Conservation (phyloP, 2,888 invertebrate genomes). For the Eumacrocentrus americanus region DNA sequence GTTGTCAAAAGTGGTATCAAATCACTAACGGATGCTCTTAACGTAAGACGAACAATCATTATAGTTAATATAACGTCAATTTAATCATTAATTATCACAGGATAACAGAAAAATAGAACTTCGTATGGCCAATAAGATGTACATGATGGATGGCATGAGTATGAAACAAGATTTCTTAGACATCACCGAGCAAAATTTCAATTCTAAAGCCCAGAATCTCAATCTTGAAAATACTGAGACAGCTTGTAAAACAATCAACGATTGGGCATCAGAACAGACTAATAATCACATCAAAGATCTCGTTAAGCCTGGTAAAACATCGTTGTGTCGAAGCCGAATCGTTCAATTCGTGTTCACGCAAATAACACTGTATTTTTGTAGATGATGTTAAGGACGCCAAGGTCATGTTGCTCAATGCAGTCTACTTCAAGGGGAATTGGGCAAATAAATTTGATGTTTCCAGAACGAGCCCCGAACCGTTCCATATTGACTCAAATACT, state of each 20-base stretch:
- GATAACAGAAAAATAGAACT: slow-evolving; percentile 64
- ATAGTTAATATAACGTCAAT: not conserved
- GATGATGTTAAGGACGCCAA: slow-evolving; percentile 67
- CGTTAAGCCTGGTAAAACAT: slow-evolving; percentile 63
- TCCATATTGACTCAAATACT: slow-evolving; percentile 61
- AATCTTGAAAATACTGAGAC: slow-evolving; percentile 66
- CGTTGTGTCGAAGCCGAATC: not conserved
- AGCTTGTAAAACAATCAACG: slow-evolving; percentile 70
- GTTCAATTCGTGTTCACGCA: not conserved
- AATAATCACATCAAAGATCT: slow-evolving; percentile 81
- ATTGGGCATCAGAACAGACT: slow-evolving; percentile 80
- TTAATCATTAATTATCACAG: not conserved
- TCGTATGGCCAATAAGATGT: slow-evolving; percentile 76
- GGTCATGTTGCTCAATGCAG: slow-evolving; percentile 79
- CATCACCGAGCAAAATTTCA: slow-evolving; percentile 68
- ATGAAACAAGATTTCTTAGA: slow-evolving; percentile 65
- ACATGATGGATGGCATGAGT: slow-evolving; percentile 63
- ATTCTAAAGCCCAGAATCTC: slow-evolving; percentile 68
- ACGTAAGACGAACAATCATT: slow-evolving; percentile 36
- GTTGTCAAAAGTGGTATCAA: slow-evolving; percentile 37
- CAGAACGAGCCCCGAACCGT: not conserved
- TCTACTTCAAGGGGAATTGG: slow-evolving; percentile 78
- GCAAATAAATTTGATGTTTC: not conserved
- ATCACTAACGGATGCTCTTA: slow-evolving; percentile 39
- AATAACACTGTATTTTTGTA: slow-evolving; percentile 39